A percentile compares a stretch with the other conserved stretches of the same genome.
Conservation (phyloP, 23 tunicate genomes). For the Trididemnum miniatum region DNA sequence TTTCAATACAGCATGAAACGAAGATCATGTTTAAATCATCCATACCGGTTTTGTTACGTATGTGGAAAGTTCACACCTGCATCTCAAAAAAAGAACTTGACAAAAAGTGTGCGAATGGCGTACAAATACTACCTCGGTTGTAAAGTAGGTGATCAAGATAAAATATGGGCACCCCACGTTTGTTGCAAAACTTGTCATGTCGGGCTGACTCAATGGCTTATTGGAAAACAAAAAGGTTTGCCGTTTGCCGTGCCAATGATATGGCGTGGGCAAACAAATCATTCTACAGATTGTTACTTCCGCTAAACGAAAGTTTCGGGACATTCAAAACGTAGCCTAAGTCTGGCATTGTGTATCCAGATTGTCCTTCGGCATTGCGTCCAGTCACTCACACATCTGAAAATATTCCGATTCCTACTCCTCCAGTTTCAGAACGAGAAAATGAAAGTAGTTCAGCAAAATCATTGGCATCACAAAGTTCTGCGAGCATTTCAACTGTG, state of each 20-base stretch:
- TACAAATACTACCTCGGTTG: slow-evolving; percentile 21
- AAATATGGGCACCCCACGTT: slow-evolving; percentile 27
- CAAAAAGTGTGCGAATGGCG: slow-evolving; percentile 7
- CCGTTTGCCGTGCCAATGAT: slow-evolving; percentile 26
- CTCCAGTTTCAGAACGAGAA: slow-evolving; percentile 26
- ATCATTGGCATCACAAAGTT: too few species aligned
- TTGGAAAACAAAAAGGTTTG: slow-evolving; percentile 28
- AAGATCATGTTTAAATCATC: too few species aligned
- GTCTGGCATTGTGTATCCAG: slow-evolving; percentile 14
- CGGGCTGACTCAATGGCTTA: slow-evolving; percentile 28
- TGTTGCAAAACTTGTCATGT: slow-evolving; percentile 24
- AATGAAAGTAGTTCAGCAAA: too few species aligned
- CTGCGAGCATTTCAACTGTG: too few species aligned
- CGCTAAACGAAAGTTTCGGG: neutral
- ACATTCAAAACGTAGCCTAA: neutral
- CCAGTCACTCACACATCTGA: slow-evolving; percentile 25
- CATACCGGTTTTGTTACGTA: slow-evolving; percentile 31
- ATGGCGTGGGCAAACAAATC: slow-evolving; percentile 41
- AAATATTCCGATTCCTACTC: slow-evolving; percentile 29
- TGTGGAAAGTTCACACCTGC: slow-evolving; percentile 41
- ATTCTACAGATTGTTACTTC: slow-evolving; percentile 26
- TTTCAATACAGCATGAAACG: too few species aligned
- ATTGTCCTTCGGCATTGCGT: slow-evolving; percentile 24
- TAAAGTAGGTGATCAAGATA: slow-evolving; percentile 43
- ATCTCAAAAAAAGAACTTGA: slow-evolving; percentile 21